These are phyloP conservation scores for Drosophila nr. perissopoda DNA, from an alignment of 2,888 invertebrate genomes.

Conservation along the genomic window DNA sequence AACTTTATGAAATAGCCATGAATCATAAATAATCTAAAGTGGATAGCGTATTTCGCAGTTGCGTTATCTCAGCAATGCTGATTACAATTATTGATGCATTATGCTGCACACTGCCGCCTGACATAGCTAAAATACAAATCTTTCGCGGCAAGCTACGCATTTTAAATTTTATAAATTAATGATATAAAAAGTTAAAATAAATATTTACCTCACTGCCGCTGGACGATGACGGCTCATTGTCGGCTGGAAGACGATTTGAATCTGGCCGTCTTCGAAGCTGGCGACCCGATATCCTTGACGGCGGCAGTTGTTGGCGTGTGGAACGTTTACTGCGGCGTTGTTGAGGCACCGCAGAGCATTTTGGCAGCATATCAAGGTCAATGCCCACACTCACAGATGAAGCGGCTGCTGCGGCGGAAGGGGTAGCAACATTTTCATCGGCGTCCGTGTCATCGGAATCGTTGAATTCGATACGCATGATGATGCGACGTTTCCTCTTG, in stretches of 20 bases:
- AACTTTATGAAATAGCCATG: not conserved
- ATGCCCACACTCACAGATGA: conserved; percentile 16
- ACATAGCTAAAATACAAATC: not conserved
- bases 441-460: conserved; percentile 80
- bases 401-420: conserved; percentile 5
- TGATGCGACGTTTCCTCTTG: conserved; percentile 82
- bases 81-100: not conserved
- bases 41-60: not conserved
- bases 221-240: conserved; percentile 61
- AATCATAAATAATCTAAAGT: not conserved
- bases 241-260: conserved; percentile 35
- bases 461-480: conserved; percentile 84
- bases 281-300: conserved; percentile 52
- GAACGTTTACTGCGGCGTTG: conserved; percentile 49
- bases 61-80: not conserved
- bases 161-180: not conserved
- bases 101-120: not conserved
- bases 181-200: not conserved
- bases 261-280: conserved; percentile 55
- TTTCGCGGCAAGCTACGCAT: not conserved
- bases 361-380: conserved; percentile 65
- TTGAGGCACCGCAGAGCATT: conserved; percentile 56
- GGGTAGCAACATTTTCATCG: conserved; percentile 30
- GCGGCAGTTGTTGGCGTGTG: conserved; percentile 15
- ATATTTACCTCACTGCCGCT: conserved; percentile 83